Evolutionary conservation across 2,888 invertebrate genomes (phyloP).

Genomic region (Tenthredo amoena): DNA sequence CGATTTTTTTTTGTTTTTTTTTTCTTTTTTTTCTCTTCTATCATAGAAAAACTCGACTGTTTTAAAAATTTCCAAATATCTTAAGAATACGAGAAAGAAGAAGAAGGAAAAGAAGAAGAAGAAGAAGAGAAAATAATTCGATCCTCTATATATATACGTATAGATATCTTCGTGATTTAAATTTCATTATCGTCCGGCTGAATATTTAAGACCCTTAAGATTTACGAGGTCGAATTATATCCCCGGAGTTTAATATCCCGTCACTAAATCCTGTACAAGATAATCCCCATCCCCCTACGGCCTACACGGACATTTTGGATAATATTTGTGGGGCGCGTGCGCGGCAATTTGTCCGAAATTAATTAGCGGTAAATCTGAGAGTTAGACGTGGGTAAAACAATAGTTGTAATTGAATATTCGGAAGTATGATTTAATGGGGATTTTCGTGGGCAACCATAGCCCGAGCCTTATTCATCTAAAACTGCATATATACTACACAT

Average conservation of each 20-base stretch:
- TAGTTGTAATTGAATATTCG: conserved; percentile 43
- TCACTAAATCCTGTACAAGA: background rate
- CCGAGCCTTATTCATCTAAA: background rate
- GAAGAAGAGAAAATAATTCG: background rate
- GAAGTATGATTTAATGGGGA: conserved; percentile 30
- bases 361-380: conserved; percentile 40
- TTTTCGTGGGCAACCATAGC: background rate
- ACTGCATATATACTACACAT: background rate
- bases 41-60: background rate
- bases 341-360: conserved; percentile 32
- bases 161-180: background rate
- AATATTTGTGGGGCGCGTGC: background rate
- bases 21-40: too few species aligned
- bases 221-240: background rate
- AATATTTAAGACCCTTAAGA: background rate
- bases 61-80: background rate
- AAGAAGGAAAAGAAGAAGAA: too few species aligned
- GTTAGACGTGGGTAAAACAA: conserved; percentile 3
- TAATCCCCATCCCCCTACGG: background rate
- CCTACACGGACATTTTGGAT: background rate
- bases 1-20: background rate
- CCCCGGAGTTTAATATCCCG: background rate
- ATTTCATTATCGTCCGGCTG: background rate
- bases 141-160: background rate
- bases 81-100: background rate